Evolutionary conservation across 2,888 invertebrate species (phyloP).

Genomic region (Lumbricus terrestris): DNA sequence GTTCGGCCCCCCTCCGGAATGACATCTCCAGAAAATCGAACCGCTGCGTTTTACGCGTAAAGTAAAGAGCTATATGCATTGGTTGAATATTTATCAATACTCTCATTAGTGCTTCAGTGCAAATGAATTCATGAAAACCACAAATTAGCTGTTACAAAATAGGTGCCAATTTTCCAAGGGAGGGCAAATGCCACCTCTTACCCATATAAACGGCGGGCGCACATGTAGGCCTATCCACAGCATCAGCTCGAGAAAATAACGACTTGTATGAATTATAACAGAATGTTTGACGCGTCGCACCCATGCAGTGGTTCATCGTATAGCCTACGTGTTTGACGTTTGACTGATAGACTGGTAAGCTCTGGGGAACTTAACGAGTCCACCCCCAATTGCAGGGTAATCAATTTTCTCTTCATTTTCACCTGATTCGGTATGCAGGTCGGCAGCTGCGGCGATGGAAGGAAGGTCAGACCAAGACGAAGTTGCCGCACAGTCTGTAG

Average conservation of each 20-base stretch:
- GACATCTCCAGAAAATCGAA: too few species aligned
- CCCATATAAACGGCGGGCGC: too few species aligned
- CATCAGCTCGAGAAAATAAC: neutral
- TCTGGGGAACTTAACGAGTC: neutral
- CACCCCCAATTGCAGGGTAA: neutral
- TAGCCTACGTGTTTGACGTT: too few species aligned
- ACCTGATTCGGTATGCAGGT: neutral
- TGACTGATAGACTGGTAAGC: neutral
- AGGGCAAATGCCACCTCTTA: too few species aligned
- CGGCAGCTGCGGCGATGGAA: neutral
- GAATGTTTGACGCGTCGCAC: neutral
- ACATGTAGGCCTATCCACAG: neutral
- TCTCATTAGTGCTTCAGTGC: too few species aligned
- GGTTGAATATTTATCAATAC: too few species aligned
- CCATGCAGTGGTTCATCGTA: neutral
- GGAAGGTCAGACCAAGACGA: neutral
- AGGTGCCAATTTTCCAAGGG: too few species aligned
- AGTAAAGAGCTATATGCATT: too few species aligned
- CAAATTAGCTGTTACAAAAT: too few species aligned
- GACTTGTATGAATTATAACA: neutral
- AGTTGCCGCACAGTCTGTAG: neutral
- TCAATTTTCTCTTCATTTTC: neutral
- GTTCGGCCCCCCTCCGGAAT: too few species aligned
- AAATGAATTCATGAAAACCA: too few species aligned
- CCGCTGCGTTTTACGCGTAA: too few species aligned